A percentile compares a stretch with the other conserved stretches of the same genome.
These are phyloP conservation scores for Anthonomus grandis DNA, from an alignment of 1,140 invertebrate species.

Conservation along the genomic window DNA sequence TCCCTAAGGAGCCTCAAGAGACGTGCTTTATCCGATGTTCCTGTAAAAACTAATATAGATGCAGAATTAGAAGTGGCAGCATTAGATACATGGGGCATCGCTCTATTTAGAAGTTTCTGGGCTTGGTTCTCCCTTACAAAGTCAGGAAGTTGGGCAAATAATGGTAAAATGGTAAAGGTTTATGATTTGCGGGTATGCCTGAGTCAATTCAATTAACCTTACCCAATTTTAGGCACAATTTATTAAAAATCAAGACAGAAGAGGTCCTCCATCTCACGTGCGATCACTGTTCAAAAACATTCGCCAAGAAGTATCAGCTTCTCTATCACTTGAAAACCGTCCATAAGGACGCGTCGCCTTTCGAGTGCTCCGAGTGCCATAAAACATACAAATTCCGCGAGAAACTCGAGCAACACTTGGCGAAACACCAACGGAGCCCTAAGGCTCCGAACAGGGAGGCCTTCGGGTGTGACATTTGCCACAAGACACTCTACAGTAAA, in stretches of 20 bases:
- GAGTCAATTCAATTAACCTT: too few species aligned
- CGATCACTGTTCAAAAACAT: conserved; percentile 50
- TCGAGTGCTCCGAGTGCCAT: conserved; percentile 24
- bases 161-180: too few species aligned
- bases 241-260: too few species aligned
- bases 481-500: conserved; percentile 64
- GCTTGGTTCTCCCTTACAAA: too few species aligned
- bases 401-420: conserved; percentile 20
- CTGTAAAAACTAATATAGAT: neutral
- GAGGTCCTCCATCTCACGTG: conserved; percentile 3
- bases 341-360: conserved; percentile 3
- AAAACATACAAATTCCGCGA: conserved; percentile 40
- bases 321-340: conserved; percentile 16
- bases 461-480: conserved; percentile 41
- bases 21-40: too few species aligned
- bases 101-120: too few species aligned
- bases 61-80: too few species aligned
- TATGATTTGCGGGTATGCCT: too few species aligned
- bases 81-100: too few species aligned
- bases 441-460: conserved; percentile 22
- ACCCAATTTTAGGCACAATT: too few species aligned
- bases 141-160: too few species aligned
- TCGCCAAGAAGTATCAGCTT: conserved; percentile 8
- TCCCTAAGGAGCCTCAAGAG: too few species aligned
- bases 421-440: conserved; percentile 9